Evolutionary conservation across 2,888 invertebrate species (phyloP).

Genomic region (Platynereis dumerilii): DNA sequence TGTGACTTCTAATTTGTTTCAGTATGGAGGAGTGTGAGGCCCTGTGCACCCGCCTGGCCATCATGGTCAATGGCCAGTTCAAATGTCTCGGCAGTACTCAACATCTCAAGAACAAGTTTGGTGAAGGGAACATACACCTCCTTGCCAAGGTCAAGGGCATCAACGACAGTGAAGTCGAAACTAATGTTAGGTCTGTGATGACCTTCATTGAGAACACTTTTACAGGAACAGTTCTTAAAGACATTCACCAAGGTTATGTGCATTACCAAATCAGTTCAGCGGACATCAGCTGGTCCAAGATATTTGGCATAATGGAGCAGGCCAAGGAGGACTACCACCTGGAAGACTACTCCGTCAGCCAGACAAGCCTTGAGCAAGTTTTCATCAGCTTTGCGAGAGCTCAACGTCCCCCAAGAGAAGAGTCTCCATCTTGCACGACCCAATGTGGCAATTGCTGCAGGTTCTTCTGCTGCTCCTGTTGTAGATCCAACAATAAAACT

Average conservation of each 20-base stretch:
- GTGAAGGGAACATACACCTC: constrained; percentile 72
- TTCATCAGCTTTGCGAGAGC: constrained; percentile 44
- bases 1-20: constrained; percentile 13
- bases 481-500: constrained; percentile 3
- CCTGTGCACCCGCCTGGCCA: constrained; percentile 77
- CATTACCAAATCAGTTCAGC: constrained; percentile 59
- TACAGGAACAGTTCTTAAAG: constrained; percentile 71
- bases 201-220: constrained; percentile 66
- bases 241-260: constrained; percentile 71
- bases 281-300: constrained; percentile 53
- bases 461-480: constrained; percentile 26
- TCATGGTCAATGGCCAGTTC: constrained; percentile 76
- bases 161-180: constrained; percentile 9
- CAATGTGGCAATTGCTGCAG: neutral
- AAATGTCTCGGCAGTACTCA: constrained; percentile 76
- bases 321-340: constrained; percentile 54
- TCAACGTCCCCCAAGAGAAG: constrained; percentile 34
- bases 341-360: constrained; percentile 79
- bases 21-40: constrained; percentile 85
- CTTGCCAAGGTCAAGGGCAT: constrained; percentile 26
- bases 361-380: constrained; percentile 82
- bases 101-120: constrained; percentile 74
- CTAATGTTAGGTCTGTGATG: constrained; percentile 36
- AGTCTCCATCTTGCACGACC: neutral
- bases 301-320: constrained; percentile 59